phyloP scores from a whole-genome alignment of 1,140 invertebrate species.

The Saccostrea echinata region DNA sequence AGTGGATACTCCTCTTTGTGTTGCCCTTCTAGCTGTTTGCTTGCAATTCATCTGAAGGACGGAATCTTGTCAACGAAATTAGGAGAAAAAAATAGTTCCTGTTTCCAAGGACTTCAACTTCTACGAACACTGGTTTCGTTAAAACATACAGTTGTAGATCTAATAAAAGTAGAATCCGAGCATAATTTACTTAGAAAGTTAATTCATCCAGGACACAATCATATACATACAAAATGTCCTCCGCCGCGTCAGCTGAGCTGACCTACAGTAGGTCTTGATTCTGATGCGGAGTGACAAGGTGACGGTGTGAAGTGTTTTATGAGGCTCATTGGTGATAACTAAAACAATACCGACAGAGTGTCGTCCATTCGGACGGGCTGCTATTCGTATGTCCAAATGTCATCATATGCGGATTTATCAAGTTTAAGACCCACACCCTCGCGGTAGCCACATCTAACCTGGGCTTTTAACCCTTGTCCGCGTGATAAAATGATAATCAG shows the following conservation, averaged over 20 bases:
- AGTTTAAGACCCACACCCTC: background rate
- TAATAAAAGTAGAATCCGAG: too few species aligned
- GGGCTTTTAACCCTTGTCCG: background rate
- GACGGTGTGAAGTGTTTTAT: background rate
- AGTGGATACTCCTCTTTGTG: too few species aligned
- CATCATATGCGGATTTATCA: background rate
- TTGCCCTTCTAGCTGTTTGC: too few species aligned
- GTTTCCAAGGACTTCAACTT: background rate
- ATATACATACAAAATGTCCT: background rate
- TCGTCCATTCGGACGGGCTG: background rate
- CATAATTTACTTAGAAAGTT: too few species aligned
- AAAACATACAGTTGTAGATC: background rate
- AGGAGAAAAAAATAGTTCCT: background rate
- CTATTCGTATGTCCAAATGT: background rate
- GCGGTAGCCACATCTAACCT: background rate
- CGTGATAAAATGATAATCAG: background rate
- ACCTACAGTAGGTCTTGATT: background rate
- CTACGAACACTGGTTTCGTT: background rate
- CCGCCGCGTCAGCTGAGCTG: background rate
- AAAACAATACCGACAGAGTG: background rate
- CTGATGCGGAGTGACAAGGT: background rate
- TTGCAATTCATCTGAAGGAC: too few species aligned
- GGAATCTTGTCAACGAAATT: too few species aligned
- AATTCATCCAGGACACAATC: background rate
- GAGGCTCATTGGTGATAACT: constrained; percentile 5